These are phyloP conservation scores for Luehdorfia chinensis DNA, from an alignment of 1,140 invertebrate species.

Conservation along the genomic window DNA sequence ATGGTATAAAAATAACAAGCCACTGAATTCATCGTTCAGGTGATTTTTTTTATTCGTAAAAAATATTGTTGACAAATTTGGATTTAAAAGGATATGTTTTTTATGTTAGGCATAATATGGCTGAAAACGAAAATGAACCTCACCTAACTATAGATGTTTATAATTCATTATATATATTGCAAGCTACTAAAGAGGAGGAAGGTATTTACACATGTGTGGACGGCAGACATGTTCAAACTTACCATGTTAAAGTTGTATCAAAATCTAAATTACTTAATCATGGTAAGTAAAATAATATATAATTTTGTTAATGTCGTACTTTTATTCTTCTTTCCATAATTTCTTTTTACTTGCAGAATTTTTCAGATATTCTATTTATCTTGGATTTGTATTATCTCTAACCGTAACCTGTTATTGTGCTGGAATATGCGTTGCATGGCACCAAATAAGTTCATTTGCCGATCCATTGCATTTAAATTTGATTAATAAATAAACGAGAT, in stretches of 20 bases:
- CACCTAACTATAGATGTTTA: constrained; percentile 76
- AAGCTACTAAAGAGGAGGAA: constrained; percentile 72
- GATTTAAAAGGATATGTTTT: background rate
- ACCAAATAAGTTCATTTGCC: constrained; percentile 29
- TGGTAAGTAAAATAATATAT: constrained; percentile 34
- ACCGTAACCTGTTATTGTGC: constrained; percentile 76
- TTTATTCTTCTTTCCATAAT: no score
- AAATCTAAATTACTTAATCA: constrained; percentile 64
- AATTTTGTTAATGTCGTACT: background rate
- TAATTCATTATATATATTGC: constrained; percentile 77
- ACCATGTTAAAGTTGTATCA: constrained; percentile 68
- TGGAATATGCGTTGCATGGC: constrained; percentile 72
- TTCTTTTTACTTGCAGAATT: constrained; percentile 74
- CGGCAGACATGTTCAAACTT: constrained; percentile 71
- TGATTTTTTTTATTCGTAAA: constrained; percentile 2
- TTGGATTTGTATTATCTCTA: constrained; percentile 76
- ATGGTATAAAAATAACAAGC: constrained; percentile 28
- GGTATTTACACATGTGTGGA: constrained; percentile 79
- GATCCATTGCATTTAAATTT: constrained; percentile 26
- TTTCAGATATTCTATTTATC: constrained; percentile 75
- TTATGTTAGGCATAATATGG: constrained; percentile 47
- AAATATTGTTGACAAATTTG: background rate
- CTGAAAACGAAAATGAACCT: constrained; percentile 59
- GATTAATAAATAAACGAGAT: background rate
- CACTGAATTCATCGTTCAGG: constrained; percentile 27